Evolutionary conservation across 2,888 invertebrate species (phyloP), one percentile per base, ranked within the genome.

Genomic region (Drosophila monieri): DNA sequence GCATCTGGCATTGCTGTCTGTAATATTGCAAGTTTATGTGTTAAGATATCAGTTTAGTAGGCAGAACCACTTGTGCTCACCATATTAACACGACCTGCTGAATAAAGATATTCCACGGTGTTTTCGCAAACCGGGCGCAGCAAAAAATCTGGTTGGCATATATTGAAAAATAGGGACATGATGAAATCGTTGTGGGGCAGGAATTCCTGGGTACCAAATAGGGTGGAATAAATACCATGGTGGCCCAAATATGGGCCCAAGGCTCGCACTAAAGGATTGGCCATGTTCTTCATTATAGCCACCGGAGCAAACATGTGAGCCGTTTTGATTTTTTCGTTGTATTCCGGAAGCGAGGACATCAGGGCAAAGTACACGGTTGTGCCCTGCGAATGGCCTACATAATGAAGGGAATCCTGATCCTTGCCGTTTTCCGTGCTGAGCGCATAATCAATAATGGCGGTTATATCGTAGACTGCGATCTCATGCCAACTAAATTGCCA

Each of bases 401-500:
- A 90, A 46, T 90, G 89, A 1, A 91, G 68, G 3, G 85, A 55
- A 9, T 77, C 43, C 27, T 84, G 84, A 0, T 73, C 71, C 35
- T 78, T 72, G 10, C 83, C 84, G 15, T 85, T 90, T 10, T 70
- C 68, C 6, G 61, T 61, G 0, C 55, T 23, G 6, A 90, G 56
- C 0, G 89, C 77, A 32, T 88, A 89, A 46, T 90, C 89, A 2
- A 90, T 80, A 58, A 85, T 85, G 10, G 83, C 74, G 0, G 88
- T 62, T 0, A 85, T 81, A 30, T 84, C 84, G 88, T 95, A 94
- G 49, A 94, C 90, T 0, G 95, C 97, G 92, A 97, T 96, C 91
- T 99, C 97, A 86, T 98, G 96, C 93, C 96, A 98, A 78, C 97
- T 97, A 21, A 89, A 89, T 6, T 74, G 53, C 89, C 89, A 90